phyloP scores from a whole-genome alignment of 2,888 invertebrate genomes.

The Oasisia sp. region DNA sequence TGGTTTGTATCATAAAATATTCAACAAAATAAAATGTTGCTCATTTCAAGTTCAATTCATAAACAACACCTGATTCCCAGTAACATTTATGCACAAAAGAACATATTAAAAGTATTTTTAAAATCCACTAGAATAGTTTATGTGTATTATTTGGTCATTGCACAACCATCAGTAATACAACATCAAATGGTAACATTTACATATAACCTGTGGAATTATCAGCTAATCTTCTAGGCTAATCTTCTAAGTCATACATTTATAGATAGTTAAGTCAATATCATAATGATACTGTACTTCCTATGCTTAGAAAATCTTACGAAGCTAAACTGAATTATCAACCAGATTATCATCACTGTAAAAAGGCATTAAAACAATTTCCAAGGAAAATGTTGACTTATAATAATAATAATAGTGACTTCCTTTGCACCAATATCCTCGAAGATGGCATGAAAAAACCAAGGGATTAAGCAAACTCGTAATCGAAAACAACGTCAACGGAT shows the following conservation, averaged over 20 bases:
- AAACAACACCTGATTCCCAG: not conserved
- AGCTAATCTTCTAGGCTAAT: not conserved
- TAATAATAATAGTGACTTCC: too few species aligned
- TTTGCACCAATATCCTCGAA: too few species aligned
- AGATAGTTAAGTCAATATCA: not conserved
- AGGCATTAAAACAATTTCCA: not conserved
- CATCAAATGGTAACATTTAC: not conserved
- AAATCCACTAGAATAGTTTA: not conserved
- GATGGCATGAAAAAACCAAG: too few species aligned
- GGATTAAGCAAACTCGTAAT: too few species aligned
- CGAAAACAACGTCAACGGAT: too few species aligned
- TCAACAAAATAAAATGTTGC: too few species aligned
- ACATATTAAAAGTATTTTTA: not conserved
- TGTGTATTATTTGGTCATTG: not conserved
- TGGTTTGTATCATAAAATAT: too few species aligned
- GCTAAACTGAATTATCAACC: not conserved
- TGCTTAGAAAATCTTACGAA: not conserved
- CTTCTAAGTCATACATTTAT: not conserved
- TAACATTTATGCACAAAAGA: not conserved
- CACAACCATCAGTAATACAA: not conserved
- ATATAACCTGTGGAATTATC: not conserved
- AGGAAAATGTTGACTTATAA: not conserved
- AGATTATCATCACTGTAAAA: not conserved
- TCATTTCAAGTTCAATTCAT: not conserved
- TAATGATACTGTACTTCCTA: not conserved